phyloP scores from a whole-genome alignment of 2,113 vertebrate species.

The Notechis scutatus region DNA sequence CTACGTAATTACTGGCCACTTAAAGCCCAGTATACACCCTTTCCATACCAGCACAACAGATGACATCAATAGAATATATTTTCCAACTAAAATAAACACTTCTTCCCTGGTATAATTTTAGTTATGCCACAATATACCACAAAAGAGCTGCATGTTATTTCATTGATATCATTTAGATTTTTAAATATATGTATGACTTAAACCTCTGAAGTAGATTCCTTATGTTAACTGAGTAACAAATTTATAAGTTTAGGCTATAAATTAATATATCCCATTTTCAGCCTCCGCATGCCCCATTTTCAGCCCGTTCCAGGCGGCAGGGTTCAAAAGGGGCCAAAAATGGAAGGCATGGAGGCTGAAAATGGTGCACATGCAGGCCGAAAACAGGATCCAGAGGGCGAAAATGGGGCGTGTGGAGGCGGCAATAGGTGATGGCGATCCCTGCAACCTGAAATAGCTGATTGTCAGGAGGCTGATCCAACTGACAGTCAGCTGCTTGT shows the following conservation, averaged over 20 bases:
- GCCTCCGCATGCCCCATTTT: too few relatives aligned
- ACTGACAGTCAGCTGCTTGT: too few relatives aligned
- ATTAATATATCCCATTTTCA: not conserved
- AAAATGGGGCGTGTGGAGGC: too few relatives aligned
- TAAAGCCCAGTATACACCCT: slow-evolving; percentile 28
- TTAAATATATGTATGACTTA: slow-evolving; percentile 15
- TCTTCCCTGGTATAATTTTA: slow-evolving; percentile 42
- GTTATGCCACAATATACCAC: slow-evolving; percentile 34
- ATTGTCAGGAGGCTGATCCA: too few relatives aligned
- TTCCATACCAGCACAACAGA: slow-evolving; percentile 45
- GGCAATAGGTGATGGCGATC: too few relatives aligned
- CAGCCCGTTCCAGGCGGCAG: too few relatives aligned
- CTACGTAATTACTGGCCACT: slow-evolving; percentile 49
- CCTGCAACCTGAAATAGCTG: too few relatives aligned
- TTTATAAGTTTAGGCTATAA: slow-evolving; percentile 35
- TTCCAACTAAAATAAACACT: slow-evolving; percentile 36
- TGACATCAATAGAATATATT: slow-evolving; percentile 35
- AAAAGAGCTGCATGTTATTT: slow-evolving; percentile 39
- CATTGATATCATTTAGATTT: not conserved
- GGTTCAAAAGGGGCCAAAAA: too few relatives aligned
- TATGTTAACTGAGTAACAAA: slow-evolving; percentile 9
- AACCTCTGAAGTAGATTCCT: slow-evolving; percentile 43
- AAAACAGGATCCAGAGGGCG: too few relatives aligned
- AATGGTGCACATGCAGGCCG: too few relatives aligned
- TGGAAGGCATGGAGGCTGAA: too few relatives aligned